phyloP scores from a whole-genome alignment of 2,888 invertebrate genomes.

The Phyllotreta striolata region DNA sequence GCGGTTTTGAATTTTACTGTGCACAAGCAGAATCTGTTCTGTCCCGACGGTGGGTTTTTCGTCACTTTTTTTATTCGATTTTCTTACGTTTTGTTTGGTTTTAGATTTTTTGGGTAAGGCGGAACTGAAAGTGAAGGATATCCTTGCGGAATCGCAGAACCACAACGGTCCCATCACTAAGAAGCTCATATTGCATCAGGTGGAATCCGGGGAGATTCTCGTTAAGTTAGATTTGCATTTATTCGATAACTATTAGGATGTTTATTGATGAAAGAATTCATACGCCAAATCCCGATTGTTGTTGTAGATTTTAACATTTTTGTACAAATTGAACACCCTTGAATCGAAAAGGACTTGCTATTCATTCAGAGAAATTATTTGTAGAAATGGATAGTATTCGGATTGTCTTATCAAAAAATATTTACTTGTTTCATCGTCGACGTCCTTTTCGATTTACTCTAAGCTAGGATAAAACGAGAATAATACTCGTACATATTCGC shows the following conservation, averaged over 20 bases:
- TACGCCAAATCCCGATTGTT: too few species aligned
- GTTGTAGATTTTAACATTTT: too few species aligned
- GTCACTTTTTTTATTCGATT: too few species aligned
- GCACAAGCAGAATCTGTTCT: constrained; percentile 74
- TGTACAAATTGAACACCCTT: too few species aligned
- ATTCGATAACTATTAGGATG: constrained; percentile 58
- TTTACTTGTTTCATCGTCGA: neutral
- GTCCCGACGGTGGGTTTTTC: constrained; percentile 71
- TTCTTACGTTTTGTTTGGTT: constrained; percentile 41
- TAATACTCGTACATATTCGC: too few species aligned
- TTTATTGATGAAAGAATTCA: too few species aligned
- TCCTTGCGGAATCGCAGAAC: constrained; percentile 66
- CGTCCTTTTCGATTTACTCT: neutral
- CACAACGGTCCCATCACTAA: constrained; percentile 71
- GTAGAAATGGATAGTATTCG: too few species aligned
- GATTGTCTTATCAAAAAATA: neutral
- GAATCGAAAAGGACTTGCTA: too few species aligned
- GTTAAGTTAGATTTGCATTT: constrained; percentile 76
- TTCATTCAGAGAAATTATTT: too few species aligned
- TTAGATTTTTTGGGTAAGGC: constrained; percentile 76
- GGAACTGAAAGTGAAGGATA: constrained; percentile 71
- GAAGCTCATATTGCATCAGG: constrained; percentile 71
- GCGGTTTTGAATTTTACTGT: constrained; percentile 76
- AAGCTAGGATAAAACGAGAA: too few species aligned
- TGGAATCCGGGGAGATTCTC: constrained; percentile 72